These are phyloP conservation scores for Gymnothorax javanicus DNA, from an alignment of 2,797 vertebrate genomes.

Conservation along the genomic window DNA sequence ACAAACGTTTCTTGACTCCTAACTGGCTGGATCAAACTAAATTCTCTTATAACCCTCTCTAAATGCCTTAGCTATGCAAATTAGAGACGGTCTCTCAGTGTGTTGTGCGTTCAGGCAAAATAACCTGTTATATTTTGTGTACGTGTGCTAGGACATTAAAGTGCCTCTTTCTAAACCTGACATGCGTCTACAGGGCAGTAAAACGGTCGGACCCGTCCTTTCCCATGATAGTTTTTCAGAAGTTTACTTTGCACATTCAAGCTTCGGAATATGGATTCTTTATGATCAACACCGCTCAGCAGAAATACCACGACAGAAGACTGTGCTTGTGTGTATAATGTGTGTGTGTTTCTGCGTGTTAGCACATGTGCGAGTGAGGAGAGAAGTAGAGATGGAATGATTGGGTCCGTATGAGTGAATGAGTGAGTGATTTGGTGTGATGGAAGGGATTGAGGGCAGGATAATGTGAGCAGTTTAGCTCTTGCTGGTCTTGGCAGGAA, in stretches of 20 bases:
- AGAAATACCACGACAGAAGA: conserved; percentile 36
- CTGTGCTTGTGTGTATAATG: conserved; percentile 38
- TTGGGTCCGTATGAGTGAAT: conserved; percentile 45
- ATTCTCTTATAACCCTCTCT: conserved; percentile 20
- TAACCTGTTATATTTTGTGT: conserved; percentile 2
- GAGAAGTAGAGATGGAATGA: conserved; percentile 43
- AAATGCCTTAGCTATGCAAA: neutral
- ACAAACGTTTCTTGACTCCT: conserved; percentile 16
- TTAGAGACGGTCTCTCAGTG: neutral
- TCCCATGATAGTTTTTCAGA: neutral
- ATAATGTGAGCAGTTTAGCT: conserved; percentile 61
- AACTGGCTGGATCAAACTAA: neutral
- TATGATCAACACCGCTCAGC: conserved; percentile 45
- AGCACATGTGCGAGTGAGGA: conserved; percentile 28
- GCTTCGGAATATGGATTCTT: conserved; percentile 18
- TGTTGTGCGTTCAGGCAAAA: neutral
- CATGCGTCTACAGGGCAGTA: neutral
- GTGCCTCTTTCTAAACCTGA: conserved; percentile 13
- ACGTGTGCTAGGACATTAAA: conserved; percentile 6
- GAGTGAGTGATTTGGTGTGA: conserved; percentile 31
- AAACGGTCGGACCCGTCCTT: neutral
- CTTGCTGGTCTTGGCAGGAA: conserved; percentile 68
- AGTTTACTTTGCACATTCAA: neutral
- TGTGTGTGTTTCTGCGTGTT: conserved; percentile 19
- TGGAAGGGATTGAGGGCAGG: conserved; percentile 26